phyloP scores from a whole-genome alignment of 2,888 invertebrate species.

The Gymnoscelis rufifasciata region DNA sequence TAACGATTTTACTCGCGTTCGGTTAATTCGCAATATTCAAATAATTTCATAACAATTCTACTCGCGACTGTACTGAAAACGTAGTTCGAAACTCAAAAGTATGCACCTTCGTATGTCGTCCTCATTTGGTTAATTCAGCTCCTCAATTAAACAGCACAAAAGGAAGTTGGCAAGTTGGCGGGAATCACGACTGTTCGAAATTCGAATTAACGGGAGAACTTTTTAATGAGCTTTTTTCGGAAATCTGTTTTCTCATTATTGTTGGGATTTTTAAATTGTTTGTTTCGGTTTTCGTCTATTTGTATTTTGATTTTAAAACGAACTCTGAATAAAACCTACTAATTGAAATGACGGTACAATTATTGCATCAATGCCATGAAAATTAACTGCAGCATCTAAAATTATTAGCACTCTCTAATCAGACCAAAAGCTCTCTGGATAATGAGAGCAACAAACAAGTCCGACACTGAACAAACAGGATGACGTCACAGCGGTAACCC shows the following conservation, averaged over 20 bases:
- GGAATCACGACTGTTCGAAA: conserved; percentile 60
- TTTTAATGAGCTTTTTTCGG: conserved; percentile 64
- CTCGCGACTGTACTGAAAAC: conserved; percentile 20
- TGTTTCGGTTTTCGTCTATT: neutral
- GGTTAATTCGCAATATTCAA: neutral
- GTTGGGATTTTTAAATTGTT: conserved; percentile 17
- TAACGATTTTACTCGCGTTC: too few species aligned
- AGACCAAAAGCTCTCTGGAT: conserved; percentile 16
- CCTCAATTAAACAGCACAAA: conserved; percentile 71
- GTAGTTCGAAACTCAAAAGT: conserved; percentile 14
- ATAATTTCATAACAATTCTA: conserved; percentile 1
- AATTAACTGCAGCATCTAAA: neutral
- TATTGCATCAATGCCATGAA: too few species aligned
- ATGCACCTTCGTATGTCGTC: conserved; percentile 40
- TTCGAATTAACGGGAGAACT: conserved; percentile 58
- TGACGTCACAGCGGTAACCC: conserved; percentile 35
- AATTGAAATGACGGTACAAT: too few species aligned
- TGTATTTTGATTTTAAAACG: too few species aligned
- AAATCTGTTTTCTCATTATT: conserved; percentile 13
- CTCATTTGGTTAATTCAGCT: conserved; percentile 74
- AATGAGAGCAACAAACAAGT: conserved; percentile 33
- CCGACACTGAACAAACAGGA: conserved; percentile 27
- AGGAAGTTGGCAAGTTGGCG: conserved; percentile 61
- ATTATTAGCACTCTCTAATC: conserved; percentile 15
- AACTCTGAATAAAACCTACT: too few species aligned